Percentiles rank a stretch among this genome's conserved stretches.
These are phyloP conservation scores for Bos indicus DNA, from an alignment of 2,113 vertebrate genomes.

Conservation along the genomic window DNA sequence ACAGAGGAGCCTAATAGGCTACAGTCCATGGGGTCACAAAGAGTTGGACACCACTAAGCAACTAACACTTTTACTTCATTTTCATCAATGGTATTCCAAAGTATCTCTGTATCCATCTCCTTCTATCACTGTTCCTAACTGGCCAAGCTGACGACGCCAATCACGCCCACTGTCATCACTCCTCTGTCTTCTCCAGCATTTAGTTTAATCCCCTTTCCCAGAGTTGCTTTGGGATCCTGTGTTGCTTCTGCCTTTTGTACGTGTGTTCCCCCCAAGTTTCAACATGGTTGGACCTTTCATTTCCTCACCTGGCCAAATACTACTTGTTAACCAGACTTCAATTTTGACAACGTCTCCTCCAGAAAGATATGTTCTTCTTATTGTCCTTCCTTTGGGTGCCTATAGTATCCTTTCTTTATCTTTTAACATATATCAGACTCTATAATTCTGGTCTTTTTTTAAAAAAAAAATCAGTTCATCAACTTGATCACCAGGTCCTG, in stretches of 20 bases:
- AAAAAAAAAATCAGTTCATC: not conserved
- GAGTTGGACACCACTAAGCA: not conserved
- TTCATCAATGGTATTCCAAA: not conserved
- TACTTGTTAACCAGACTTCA: not conserved
- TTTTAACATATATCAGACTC: not conserved
- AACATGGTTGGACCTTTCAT: not conserved
- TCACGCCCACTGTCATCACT: accelerated
- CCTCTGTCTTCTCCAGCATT: not conserved
- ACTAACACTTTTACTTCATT: not conserved
- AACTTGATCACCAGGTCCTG: not conserved
- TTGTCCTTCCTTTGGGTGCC: not conserved
- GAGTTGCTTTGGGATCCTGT: not conserved
- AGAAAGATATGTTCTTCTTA: not conserved
- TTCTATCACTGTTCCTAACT: not conserved
- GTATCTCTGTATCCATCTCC: not conserved
- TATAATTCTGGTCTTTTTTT: not conserved
- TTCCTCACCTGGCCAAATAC: not conserved
- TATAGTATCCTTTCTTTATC: not conserved
- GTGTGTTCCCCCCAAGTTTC: not conserved
- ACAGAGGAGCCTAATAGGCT: not conserved
- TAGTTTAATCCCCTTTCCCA: not conserved
- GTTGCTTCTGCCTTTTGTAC: not conserved
- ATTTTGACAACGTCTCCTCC: not conserved
- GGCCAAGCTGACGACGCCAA: accelerated
- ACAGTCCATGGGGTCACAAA: not conserved